Evolutionary conservation across 2,797 vertebrate genomes (phyloP).

Genomic region (Salmo trutta): DNA sequence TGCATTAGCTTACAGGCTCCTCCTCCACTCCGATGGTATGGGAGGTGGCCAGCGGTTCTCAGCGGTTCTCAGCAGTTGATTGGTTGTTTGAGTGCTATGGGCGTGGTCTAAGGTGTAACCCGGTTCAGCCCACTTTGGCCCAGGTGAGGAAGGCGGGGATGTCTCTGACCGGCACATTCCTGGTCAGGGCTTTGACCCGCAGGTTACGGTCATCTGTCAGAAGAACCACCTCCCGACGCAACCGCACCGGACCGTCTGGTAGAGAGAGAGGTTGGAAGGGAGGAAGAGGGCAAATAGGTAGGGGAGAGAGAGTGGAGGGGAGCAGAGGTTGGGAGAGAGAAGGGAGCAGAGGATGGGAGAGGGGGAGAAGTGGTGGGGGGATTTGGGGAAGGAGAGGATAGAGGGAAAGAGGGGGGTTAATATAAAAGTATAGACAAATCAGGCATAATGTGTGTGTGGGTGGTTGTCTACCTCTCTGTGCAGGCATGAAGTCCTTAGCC

Average conservation of each 20-base stretch:
- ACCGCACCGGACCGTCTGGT: conserved; percentile 86
- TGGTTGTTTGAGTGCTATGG: conserved; percentile 41
- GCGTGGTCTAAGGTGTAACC: conserved; percentile 33
- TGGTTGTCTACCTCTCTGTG: conserved; percentile 82
- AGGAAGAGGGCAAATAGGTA: too few species aligned
- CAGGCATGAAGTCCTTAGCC: conserved; percentile 94
- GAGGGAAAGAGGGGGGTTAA: too few species aligned
- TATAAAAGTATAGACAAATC: too few species aligned
- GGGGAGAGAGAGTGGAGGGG: too few species aligned
- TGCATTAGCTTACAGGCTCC: conserved; percentile 42
- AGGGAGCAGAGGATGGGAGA: background rate
- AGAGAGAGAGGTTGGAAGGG: too few species aligned
- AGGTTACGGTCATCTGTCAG: conserved; percentile 97
- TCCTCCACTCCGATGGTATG: conserved; percentile 63
- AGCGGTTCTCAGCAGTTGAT: conserved; percentile 73
- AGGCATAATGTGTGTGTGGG: too few species aligned
- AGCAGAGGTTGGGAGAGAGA: background rate
- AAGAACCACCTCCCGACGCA: conserved; percentile 93
- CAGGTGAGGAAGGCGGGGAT: conserved; percentile 93
- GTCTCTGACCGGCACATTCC: conserved; percentile 95
- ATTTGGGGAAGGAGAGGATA: too few species aligned
- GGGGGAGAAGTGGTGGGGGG: background rate
- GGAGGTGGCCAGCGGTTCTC: conserved; percentile 82
- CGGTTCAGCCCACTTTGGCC: conserved; percentile 86
- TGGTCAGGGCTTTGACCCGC: conserved; percentile 94